phyloP scores from a whole-genome alignment of 2,797 vertebrate species.

The Gorsachius magnificus region DNA sequence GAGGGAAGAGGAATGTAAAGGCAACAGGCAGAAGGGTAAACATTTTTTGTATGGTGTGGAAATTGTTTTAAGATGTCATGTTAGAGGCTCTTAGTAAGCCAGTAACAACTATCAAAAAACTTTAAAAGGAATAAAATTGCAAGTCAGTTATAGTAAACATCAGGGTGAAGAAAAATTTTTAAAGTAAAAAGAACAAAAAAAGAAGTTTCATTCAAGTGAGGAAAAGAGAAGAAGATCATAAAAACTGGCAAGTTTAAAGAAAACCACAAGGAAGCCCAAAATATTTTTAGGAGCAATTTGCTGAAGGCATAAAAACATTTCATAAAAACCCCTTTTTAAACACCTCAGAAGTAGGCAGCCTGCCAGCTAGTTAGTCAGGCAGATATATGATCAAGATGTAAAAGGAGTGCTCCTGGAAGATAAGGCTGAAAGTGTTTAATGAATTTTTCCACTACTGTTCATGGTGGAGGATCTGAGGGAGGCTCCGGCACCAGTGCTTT shows the following conservation, averaged over 20 bases:
- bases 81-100: not conserved
- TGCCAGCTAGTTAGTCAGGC: slow-evolving; percentile 47
- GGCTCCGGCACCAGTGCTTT: not conserved
- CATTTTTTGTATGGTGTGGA: not conserved
- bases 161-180: not conserved
- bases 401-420: slow-evolving; percentile 42
- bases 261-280: slow-evolving; percentile 3
- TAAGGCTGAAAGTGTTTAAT: slow-evolving; percentile 37
- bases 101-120: not conserved
- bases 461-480: slow-evolving; percentile 31
- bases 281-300: slow-evolving; percentile 33
- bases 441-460: slow-evolving; percentile 35
- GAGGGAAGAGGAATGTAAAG: not conserved
- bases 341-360: not conserved
- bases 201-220: not conserved
- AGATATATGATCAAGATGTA: slow-evolving; percentile 53
- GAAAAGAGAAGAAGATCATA: not conserved
- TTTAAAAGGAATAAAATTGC: not conserved
- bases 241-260: not conserved
- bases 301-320: slow-evolving; percentile 23
- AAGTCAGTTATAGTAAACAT: not conserved
- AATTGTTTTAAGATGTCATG: not conserved
- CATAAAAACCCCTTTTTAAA: not conserved
- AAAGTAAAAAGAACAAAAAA: not conserved
- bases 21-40: not conserved